phyloP scores from a whole-genome alignment of 2,113 vertebrate genomes.

The Trogon surrucura region DNA sequence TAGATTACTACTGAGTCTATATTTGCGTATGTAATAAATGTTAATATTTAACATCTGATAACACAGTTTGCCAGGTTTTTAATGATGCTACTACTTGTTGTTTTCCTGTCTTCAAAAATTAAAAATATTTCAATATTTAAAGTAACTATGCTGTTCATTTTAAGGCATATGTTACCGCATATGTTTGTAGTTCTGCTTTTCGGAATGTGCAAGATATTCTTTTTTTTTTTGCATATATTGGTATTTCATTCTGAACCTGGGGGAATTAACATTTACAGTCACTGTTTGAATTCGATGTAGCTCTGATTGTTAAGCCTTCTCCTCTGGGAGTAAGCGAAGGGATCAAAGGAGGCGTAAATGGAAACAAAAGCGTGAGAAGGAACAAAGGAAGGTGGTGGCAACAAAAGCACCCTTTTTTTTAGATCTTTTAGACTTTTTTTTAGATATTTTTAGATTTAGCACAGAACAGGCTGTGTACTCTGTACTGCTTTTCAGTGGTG shows the following conservation, averaged over 20 bases:
- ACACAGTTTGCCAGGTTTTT: not conserved
- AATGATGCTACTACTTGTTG: not conserved
- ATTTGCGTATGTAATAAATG: not conserved
- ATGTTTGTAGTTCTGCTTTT: slow-evolving; percentile 2
- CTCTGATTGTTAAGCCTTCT: not conserved
- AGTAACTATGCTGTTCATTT: slow-evolving; percentile 42
- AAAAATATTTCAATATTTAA: slow-evolving; percentile 23
- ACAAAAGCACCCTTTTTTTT: not conserved
- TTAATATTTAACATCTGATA: not conserved
- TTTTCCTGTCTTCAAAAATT: not conserved
- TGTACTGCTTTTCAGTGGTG: not conserved
- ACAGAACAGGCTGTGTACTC: not conserved
- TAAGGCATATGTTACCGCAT: slow-evolving; percentile 11
- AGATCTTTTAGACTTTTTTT: not conserved
- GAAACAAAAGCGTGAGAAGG: slow-evolving; percentile 17
- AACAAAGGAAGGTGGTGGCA: not conserved
- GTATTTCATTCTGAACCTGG: not conserved
- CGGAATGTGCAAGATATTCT: not conserved
- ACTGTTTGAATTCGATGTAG: not conserved
- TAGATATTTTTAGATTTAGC: not conserved
- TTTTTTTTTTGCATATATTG: not conserved
- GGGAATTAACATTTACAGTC: not conserved
- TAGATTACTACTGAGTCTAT: not conserved
- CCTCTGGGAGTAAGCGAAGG: not conserved
- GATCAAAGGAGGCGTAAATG: not conserved